Base-by-base conservation (phyloP, 2,113 vertebrate species). In the Ageneiosus marmoratus region DNA sequence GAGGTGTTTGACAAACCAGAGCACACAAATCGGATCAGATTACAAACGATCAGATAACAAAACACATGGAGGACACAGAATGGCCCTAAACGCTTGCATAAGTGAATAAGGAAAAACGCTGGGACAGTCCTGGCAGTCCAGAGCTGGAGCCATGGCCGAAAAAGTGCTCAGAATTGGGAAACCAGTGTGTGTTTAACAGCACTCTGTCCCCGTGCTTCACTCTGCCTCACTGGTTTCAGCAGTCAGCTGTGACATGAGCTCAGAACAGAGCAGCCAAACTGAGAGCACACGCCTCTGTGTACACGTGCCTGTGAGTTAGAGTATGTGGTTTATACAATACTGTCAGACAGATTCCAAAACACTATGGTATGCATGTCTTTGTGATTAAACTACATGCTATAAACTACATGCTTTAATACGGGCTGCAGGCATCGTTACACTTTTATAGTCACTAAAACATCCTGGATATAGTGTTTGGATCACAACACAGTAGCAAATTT, bases 161-260 rank as follows among this genome's bases (percentile, higher is more conserved):
- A 56, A 41, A 27, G 41, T 29, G 56, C 29, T 56, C 20, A 32
- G 73, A 77, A 29, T 51, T 50, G 73, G 37, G 72, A 85, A 65
- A n/a, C 62, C 11, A 24, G 34, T 1, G 22, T 74, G 65, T 72
- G 83, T 75, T 84, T 67, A 85, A 48, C 79, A 85, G 50, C 84
- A 76, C 79, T 34, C 20, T 69, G 83, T 48, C 70, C 77, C 53
- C 77, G 20, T 58, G 65, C 20, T 55, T 84, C 56, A 60, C 44
- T 63, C 72, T 27, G 55, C 73, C 13, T 81, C 81, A 81, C n/a
- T 58, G 37, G 32, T 77, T 60, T 72, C 69, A 73, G 77, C 77
- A 76, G 67, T 86, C 69, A 80, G 73, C 77, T 86, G 85, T 80
- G 81, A 83, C 81, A 75, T 80, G 85, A 75, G 77, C 58, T 69